These are phyloP conservation scores for Rhineura floridana DNA, from an alignment of 2,113 vertebrate species.

Conservation along the genomic window DNA sequence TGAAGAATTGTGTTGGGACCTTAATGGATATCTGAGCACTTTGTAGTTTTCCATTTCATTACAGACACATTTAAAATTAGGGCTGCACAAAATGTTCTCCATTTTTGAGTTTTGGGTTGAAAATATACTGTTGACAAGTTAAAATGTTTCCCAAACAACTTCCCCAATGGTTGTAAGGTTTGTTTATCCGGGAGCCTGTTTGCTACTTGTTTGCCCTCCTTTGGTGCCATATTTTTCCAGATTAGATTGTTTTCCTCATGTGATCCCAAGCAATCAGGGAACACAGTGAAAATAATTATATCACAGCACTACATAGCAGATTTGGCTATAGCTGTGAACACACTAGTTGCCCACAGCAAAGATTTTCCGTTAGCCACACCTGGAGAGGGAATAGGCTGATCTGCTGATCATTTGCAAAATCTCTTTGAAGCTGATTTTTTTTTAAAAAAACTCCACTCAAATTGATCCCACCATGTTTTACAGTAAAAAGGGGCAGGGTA, in stretches of 20 bases:
- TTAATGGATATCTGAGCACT: slow-evolving; percentile 29
- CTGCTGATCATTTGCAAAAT: too few relatives aligned
- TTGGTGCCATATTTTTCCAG: background rate
- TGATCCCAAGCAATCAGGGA: background rate
- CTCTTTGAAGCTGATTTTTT: too few relatives aligned
- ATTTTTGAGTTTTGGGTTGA: background rate
- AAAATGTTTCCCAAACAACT: background rate
- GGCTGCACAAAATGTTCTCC: slow-evolving; percentile 31
- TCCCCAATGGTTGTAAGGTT: background rate
- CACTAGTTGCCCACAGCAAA: too few relatives aligned
- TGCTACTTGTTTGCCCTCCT: background rate
- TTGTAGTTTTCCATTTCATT: slow-evolving; percentile 26
- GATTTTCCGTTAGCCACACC: too few relatives aligned
- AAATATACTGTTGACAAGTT: background rate
- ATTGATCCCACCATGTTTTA: too few relatives aligned
- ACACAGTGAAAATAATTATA: background rate
- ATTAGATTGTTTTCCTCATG: background rate
- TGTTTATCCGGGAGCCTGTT: slow-evolving; percentile 15
- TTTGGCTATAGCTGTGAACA: too few relatives aligned
- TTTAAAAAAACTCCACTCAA: too few relatives aligned
- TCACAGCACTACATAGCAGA: too few relatives aligned
- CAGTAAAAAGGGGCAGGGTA: too few relatives aligned
- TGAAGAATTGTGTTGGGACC: slow-evolving; percentile 59
- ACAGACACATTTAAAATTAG: slow-evolving; percentile 35
- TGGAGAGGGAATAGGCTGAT: too few relatives aligned